Conservation (phyloP, 1,140 invertebrate genomes). For the Neelides sp. region DNA sequence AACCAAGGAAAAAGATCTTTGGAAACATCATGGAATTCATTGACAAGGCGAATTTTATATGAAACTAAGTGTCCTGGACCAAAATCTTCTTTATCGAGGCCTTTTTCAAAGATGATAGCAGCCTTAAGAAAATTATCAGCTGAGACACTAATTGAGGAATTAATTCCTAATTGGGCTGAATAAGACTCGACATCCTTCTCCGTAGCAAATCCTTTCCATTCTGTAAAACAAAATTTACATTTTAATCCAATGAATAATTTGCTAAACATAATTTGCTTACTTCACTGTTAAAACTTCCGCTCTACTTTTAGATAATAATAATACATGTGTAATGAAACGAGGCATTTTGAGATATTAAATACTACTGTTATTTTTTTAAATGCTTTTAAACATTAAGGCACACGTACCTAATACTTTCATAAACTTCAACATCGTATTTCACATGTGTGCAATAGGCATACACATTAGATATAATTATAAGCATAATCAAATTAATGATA, state of each 20-base stretch:
- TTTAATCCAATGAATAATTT: background rate
- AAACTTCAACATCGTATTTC: too few relatives aligned
- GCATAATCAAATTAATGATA: too few relatives aligned
- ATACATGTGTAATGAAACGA: too few relatives aligned
- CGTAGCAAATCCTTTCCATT: constrained; percentile 10
- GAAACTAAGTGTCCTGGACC: background rate
- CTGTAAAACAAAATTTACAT: constrained; percentile 7
- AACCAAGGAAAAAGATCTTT: constrained; percentile 56
- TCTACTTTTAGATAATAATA: too few relatives aligned
- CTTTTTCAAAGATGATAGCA: constrained; percentile 22
- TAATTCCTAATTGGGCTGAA: constrained; percentile 6
- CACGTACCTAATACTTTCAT: too few relatives aligned
- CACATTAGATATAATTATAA: too few relatives aligned
- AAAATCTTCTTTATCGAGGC: constrained; percentile 1
- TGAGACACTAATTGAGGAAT: background rate
- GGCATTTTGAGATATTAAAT: too few relatives aligned
- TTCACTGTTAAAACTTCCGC: too few relatives aligned
- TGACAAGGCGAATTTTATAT: constrained; percentile 23
- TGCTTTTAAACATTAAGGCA: too few relatives aligned
- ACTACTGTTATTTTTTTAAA: too few relatives aligned
- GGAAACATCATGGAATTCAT: constrained; percentile 25
- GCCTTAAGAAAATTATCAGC: constrained; percentile 3
- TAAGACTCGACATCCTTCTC: constrained; percentile 23
- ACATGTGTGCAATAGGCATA: too few relatives aligned
- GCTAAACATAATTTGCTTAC: too few relatives aligned